A percentile compares a stretch with the other conserved stretches of the same genome.
Conservation (phyloP, 2,797 vertebrate species). For the Pipistrellus pygmaeus region DNA sequence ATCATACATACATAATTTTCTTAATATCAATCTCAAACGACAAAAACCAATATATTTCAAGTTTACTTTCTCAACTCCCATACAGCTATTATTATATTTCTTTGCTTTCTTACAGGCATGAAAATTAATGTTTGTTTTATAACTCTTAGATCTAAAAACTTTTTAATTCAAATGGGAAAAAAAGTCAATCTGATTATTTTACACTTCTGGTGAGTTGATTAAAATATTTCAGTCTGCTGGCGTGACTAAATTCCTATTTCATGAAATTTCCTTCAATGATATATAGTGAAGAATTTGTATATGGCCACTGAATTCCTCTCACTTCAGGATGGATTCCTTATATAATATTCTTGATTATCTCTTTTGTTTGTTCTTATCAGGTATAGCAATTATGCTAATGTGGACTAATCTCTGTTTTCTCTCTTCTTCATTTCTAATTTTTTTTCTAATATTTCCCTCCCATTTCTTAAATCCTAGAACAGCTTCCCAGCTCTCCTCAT, state of each 20-base stretch:
- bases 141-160: neutral
- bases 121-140: neutral
- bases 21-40: neutral
- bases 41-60: neutral
- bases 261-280: neutral
- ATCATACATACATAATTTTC: neutral
- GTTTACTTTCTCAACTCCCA: neutral
- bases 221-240: neutral
- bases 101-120: neutral
- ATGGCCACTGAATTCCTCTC: neutral
- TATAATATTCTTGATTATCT: neutral
- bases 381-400: neutral
- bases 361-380: slow-evolving; percentile 1
- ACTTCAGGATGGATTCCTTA: neutral
- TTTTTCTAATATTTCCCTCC: neutral
- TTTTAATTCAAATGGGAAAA: slow-evolving; percentile 1
- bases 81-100: neutral
- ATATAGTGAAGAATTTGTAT: neutral
- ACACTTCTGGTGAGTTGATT: neutral
- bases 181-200: neutral
- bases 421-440: neutral
- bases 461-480: neutral
- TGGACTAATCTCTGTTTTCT: neutral
- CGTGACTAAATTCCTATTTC: slow-evolving; percentile 4
- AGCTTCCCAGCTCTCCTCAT: neutral